Base-by-base conservation (phyloP, 2,888 invertebrate genomes). In the Saturnia japonica region DNA sequence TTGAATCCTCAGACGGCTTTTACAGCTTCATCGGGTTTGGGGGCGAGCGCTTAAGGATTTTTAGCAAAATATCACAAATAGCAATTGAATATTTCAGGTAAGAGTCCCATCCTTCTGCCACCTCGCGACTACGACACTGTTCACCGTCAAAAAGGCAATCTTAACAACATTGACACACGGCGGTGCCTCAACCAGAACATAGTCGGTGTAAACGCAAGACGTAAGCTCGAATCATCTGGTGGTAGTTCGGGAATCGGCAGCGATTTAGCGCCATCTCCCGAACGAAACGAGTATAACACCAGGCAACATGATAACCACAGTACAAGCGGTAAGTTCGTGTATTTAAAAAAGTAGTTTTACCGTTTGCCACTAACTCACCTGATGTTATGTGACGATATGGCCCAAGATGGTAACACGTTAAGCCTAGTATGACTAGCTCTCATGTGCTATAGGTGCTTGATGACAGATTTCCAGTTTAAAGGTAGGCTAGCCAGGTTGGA, bases 41-140 rank as follows among this genome's bases (percentile, higher is more conserved):
- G n/a, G n/a, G n/a, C n/a, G n/a, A n/a, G n/a, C n/a, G n/a, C 34
- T 34, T 34, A 34, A 34, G 34, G 4, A 2, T 47, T 6, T 47
- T 47, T 7, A 47, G 4, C 7, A 47, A 47, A 47, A 47, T n/a
- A n/a, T 19, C 11, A 28, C 14, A 25, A 60, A 60, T 16, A 28
- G 14, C 25, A 11, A 25, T 1, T 25, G 14, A 57, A 57, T 14
- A 25, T 25, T 60, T 25, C 91, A 90, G 93, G 93, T 19, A 94
- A 94, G 72, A 96, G 95, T 9, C 98, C 98, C 0, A 96, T 99
- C 70, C 94, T 99, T 34, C 93, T 99, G 74, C 99, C 99, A 0
- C 99, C 99, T 0, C 95, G 98, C 43, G 99, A 99, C 89, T 99
- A 99, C 93, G 99, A 99, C 89, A 98, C 98, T 1, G 97, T 98